phyloP scores from a whole-genome alignment of 2,113 vertebrate species.

The Pseudopodoces humilis region DNA sequence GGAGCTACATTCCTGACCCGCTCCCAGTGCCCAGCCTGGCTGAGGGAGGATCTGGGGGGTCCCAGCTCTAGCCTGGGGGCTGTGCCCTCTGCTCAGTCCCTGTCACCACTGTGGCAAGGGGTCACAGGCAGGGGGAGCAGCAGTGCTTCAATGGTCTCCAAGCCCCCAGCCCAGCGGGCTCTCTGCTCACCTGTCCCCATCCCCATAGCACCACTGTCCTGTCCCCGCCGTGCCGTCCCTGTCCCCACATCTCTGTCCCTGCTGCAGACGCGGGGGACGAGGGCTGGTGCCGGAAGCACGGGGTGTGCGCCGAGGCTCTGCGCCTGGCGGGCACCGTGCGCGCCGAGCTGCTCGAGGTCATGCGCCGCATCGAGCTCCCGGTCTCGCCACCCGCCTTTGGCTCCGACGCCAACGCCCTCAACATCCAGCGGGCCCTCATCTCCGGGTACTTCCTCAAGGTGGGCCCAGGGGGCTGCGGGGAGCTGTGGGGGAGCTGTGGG shows the following conservation, averaged over 20 bases:
- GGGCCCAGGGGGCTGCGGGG: background rate
- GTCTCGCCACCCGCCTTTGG: constrained; percentile 89
- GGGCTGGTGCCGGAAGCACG: constrained; percentile 86
- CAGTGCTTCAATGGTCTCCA: accelerated
- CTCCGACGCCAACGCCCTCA: constrained; percentile 84
- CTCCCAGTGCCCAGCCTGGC: no score
- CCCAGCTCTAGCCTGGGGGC: background rate
- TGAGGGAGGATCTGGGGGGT: accelerated
- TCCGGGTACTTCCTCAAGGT: constrained; percentile 97
- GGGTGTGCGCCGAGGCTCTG: constrained; percentile 77
- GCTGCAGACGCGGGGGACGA: constrained; percentile 82
- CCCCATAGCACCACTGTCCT: background rate
- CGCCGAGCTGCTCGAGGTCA: constrained; percentile 87
- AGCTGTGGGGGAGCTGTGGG: accelerated
- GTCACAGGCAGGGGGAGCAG: background rate
- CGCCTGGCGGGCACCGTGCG: constrained; percentile 83
- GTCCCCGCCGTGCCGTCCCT: background rate
- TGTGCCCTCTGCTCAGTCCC: accelerated
- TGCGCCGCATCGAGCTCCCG: constrained; percentile 92
- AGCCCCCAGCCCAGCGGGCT: background rate
- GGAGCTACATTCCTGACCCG: accelerated
- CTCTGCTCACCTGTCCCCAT: background rate
- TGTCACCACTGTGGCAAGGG: accelerated
- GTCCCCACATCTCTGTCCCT: background rate
- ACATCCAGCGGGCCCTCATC: constrained; percentile 90